Conservation (phyloP, 2,113 vertebrate genomes). For the Xenus cinereus region DNA sequence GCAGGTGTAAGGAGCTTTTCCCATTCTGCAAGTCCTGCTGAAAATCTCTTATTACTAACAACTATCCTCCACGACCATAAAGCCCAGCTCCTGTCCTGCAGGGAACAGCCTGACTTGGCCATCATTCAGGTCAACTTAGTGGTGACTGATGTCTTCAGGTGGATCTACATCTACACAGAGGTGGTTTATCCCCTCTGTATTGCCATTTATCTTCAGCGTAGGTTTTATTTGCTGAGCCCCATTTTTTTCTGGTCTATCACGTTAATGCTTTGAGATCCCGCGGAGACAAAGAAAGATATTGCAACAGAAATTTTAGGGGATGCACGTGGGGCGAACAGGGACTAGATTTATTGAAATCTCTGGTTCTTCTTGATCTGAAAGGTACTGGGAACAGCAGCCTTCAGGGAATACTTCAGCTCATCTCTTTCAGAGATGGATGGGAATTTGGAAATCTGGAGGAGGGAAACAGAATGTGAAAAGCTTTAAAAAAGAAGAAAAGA, state of each 20-base stretch:
- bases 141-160: background rate
- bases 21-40: background rate
- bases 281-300: background rate
- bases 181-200: background rate
- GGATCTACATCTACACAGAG: background rate
- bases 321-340: fast-evolving
- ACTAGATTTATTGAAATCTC: background rate
- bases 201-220: background rate
- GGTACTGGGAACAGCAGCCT: background rate
- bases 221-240: background rate
- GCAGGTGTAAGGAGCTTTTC: slow-evolving; percentile 21
- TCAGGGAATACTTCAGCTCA: background rate
- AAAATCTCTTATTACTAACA: background rate
- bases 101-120: background rate
- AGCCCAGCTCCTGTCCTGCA: background rate
- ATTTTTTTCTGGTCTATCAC: background rate
- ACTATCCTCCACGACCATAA: fast-evolving
- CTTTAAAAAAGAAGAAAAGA: background rate
- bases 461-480: background rate
- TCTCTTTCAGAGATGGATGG: background rate
- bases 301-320: background rate
- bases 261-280: background rate
- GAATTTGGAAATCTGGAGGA: slow-evolving; percentile 2
- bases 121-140: background rate
- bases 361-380: background rate